Percentiles rank a stretch among this genome's conserved stretches.
Conservation (phyloP, 2,888 invertebrate genomes). For the Philonicus albiceps region DNA sequence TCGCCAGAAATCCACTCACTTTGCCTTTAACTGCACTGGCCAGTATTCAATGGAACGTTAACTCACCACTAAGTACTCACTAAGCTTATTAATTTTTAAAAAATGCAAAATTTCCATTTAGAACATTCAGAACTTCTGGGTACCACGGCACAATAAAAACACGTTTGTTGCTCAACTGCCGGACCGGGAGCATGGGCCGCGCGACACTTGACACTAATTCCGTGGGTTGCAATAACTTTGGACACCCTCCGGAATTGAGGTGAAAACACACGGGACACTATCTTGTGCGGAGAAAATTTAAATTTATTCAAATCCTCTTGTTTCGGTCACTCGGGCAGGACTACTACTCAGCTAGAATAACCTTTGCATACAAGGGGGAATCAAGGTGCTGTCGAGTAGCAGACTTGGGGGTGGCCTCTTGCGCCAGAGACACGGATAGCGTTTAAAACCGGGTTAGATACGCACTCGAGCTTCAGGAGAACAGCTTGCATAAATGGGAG, state of each 20-base stretch:
- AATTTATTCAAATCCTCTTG: constrained; percentile 12
- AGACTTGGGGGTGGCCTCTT: not conserved
- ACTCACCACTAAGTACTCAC: not conserved
- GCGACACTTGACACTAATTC: constrained; percentile 18
- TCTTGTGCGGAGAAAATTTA: not conserved
- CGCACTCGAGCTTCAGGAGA: not conserved
- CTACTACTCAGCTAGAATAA: not conserved
- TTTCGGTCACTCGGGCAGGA: not conserved
- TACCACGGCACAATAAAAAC: constrained; percentile 23
- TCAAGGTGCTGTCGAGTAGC: not conserved
- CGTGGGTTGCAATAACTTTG: not conserved
- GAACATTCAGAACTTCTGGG: not conserved
- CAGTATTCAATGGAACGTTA: not conserved
- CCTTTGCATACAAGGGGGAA: not conserved
- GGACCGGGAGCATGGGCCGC: not conserved
- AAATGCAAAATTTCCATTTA: not conserved
- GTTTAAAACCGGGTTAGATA: not conserved
- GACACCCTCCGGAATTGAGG: not conserved
- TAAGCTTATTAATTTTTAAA: not conserved
- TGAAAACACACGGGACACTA: not conserved
- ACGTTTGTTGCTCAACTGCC: not conserved
- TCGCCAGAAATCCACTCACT: not conserved
- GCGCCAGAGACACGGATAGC: not conserved
- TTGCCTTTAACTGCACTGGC: not conserved
- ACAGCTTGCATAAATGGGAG: not conserved